Evolutionary conservation across 2,113 vertebrate species (phyloP), one percentile per base, ranked within the genome.

Genomic region (Coryphaenoides rupestris): DNA sequence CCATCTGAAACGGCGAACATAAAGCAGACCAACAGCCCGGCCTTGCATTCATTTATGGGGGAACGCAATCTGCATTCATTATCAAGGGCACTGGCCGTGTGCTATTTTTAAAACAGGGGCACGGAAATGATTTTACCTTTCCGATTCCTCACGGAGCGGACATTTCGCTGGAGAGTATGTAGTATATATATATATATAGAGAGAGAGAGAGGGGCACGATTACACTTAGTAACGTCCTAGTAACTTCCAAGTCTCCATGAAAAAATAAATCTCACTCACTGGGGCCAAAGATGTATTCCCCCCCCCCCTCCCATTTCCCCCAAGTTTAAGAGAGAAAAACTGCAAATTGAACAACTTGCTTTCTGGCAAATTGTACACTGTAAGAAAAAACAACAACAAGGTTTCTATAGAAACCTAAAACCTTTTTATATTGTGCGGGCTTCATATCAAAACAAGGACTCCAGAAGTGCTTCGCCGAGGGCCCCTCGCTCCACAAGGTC

Each of bases 401-500:
- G 54, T 22, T 22, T 21, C 22, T 50, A 50, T 50, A 40, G 33
- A 40, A 40, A 17, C 33, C 53, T 46, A 47, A 63, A 59, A 50
- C 63, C 60, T 47, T 74, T 74, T 77, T 69, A 76, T 83, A 68
- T 68, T 40, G 68, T 58, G 57, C 60, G 65, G 60, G 64, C 74
- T 69, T 74, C 59, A 70, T 82, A 83, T 68, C 57, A 56, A 26
- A 54, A 53, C 46, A 70, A 61, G 63, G 71, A 76, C 74, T 73
- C 52, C 68, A 75, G 65, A 65, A 80, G 74, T 76, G 63, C 77
- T 84, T 63, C 58, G 67, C 63, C 79, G 71, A 68, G 76, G 75
- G 78, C 72, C 82, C 87, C n/a, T n/a, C 77, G 79, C 84, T 85
- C 78, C 82, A 80, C 89, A 91, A 91, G 90, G 91, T 92, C 88